Base-by-base conservation (phyloP, 2,888 invertebrate genomes). In the Caenorhabditis wallacei region DNA sequence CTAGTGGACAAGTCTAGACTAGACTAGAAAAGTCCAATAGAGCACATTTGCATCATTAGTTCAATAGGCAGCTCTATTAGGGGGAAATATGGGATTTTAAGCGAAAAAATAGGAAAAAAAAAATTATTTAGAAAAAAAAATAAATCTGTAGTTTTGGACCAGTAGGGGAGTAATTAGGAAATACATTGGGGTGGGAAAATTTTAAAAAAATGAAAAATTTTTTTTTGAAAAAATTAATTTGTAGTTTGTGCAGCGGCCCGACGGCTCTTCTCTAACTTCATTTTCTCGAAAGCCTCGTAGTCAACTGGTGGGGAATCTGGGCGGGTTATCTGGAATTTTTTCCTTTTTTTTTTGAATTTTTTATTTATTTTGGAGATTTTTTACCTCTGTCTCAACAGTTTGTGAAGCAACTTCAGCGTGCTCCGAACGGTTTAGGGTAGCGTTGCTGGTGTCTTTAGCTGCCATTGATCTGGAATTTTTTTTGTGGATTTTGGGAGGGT, bases 221-320 rank as follows among this genome's bases (percentile, higher is more conserved):
- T 37, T 30, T 56, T 56, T 18, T 35, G 18, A 5, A 66, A 66
- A 53, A 54, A 24, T 71, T 18, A 78, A 63, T 78, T 78, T 13
- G 78, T 69, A 24, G 78, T 40, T 46, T 78, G 78, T 8, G 76
- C 76, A 7, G 68, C 76, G 3, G 68, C 61, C 1, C 69, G 59
- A 53, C 64, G 61, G 5, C n/a, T 53, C n/a, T 72, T 80, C 22
- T 75, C 76, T 54, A 84, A 18, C 18, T 84, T 84, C 71, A 84
- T 11, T 48, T 75, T 80, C 30, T 80, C 84, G 35, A 84, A 80
- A 0, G 87, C 85, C 30, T 91, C 90, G 66, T 91, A 91, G 80
- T 91, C 91, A 13, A 88, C 90, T 43, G 91, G 91, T 20, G 91
- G 91, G 7, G 90, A 90, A 30, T 89, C 89, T 8, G 91, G 91